These are phyloP conservation scores for Sebastes schlegelii DNA, from an alignment of 2,113 vertebrate genomes.

Conservation along the genomic window DNA sequence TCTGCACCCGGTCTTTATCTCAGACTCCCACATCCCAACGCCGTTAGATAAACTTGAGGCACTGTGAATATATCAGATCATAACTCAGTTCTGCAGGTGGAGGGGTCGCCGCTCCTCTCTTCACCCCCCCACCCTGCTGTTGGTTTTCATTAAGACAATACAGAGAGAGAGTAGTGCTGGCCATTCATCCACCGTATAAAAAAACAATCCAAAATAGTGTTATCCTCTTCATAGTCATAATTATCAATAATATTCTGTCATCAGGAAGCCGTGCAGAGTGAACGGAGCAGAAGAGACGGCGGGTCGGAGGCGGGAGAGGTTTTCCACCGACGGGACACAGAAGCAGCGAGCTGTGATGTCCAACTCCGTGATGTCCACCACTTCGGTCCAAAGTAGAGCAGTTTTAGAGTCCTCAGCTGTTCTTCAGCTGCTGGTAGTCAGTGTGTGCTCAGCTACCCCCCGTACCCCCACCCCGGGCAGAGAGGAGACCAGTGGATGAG, in stretches of 20 bases:
- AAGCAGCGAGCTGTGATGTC: constrained; percentile 30
- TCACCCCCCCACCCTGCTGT: constrained; percentile 13
- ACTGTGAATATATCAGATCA: constrained; percentile 72
- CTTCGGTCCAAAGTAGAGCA: constrained; percentile 35
- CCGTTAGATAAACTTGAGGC: constrained; percentile 74
- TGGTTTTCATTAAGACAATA: constrained; percentile 68
- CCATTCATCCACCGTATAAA: constrained; percentile 69
- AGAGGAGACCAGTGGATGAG: constrained; percentile 29
- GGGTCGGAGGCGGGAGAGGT: constrained; percentile 28
- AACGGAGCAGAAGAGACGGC: constrained; percentile 37
- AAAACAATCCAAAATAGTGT: constrained; percentile 77
- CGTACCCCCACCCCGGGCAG: not conserved
- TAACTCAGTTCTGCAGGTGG: constrained; percentile 32
- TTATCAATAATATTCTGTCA: constrained; percentile 60
- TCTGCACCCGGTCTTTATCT: constrained; percentile 42
- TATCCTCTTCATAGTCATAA: constrained; percentile 64
- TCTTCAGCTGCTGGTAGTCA: constrained; percentile 37
- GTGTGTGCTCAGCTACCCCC: constrained; percentile 21
- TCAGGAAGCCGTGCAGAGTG: constrained; percentile 70
- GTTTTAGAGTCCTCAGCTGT: constrained; percentile 35
- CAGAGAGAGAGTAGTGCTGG: constrained; percentile 67
- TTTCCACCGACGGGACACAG: constrained; percentile 25
- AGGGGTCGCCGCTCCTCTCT: constrained; percentile 34
- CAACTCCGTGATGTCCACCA: constrained; percentile 31
- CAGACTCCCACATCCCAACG: constrained; percentile 47